A percentile compares a stretch with the other conserved stretches of the same genome.
Evolutionary conservation across 2,113 vertebrate species (phyloP).

Genomic region (Ciconia stormi): DNA sequence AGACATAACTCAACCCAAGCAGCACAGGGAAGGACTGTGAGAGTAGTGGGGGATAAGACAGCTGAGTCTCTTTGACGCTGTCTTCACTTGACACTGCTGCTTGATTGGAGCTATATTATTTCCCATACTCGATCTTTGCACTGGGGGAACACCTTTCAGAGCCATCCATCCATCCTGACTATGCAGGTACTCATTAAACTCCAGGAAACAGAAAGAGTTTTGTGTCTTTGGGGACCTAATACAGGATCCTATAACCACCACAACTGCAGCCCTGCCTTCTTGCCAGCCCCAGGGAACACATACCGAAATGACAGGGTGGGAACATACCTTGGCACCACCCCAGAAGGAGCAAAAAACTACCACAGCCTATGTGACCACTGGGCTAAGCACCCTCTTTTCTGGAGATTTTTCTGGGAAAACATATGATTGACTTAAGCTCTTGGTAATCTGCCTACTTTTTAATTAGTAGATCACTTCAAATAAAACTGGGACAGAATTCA

Average conservation of each 20-base stretch:
- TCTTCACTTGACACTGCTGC: background rate
- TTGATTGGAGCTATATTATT: background rate
- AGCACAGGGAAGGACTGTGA: background rate
- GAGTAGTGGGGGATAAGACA: background rate
- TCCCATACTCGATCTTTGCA: background rate
- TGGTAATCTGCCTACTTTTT: slow-evolving; percentile 22
- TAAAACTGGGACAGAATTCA: background rate
- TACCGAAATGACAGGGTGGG: accelerated
- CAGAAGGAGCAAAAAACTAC: background rate
- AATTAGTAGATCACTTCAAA: background rate
- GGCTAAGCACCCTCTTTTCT: background rate
- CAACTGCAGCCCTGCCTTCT: background rate
- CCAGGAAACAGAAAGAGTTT: background rate
- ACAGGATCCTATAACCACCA: background rate
- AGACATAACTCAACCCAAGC: background rate
- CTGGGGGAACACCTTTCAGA: background rate
- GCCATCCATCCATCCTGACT: background rate
- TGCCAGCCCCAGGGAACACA: background rate
- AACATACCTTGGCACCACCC: background rate
- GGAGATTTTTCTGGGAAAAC: slow-evolving; percentile 20
- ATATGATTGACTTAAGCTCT: background rate
- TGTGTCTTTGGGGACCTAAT: background rate
- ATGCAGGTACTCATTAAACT: background rate
- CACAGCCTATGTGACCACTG: background rate
- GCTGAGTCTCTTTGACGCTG: background rate